Evolutionary conservation across 1,140 invertebrate genomes (phyloP), one percentile per base, ranked within the genome.

Genomic region (Babylonia areolata): DNA sequence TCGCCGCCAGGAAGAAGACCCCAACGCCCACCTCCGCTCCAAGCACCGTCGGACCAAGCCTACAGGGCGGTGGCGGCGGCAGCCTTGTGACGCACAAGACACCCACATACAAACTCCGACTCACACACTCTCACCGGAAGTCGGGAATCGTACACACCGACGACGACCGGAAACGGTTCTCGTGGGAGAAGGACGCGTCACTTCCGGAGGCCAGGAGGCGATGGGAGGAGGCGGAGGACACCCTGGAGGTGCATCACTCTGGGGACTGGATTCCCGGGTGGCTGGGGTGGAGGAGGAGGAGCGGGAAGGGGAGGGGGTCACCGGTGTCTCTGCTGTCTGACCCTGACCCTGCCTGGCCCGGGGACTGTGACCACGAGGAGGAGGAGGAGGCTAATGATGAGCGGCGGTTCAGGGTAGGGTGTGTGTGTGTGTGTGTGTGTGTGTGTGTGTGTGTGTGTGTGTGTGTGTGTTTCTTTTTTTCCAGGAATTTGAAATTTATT

Each of bases 371-470:
- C 82, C 15, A 71, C 64, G 69, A 71, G 0, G 37, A 33, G 5
- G 15, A 15, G 6, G 40, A 28, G 11, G 82, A 84, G 5, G 69
- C 40, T 6, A 20, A n/a, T 11, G 28, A 39, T 31, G 37, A 11
- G 17, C 54, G 71, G 17, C 37, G 46, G 37, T 84, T 84, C 82
- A 84, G 46, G 82, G 82, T 84, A n/a, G 39, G 82, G 42, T 3
- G 58, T 17, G 9, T 5, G 12, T 6, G 58, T 1, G 58, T 1
- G 58, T 0, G 58, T 23, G 58, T 23, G 58, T 23, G 6, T n/a
- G n/a, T n/a, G n/a, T 51, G 6, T 51, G 9, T 51, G 6, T 51
- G 46, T 51, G 6, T 20, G 46, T 51, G 46, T 20, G 46, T 51
- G 6, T 51, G n/a, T n/a, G n/a, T n/a, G n/a, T n/a, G n/a, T n/a